Conservation (phyloP, 2,113 vertebrate genomes). For the Phyllostomus discolor region DNA sequence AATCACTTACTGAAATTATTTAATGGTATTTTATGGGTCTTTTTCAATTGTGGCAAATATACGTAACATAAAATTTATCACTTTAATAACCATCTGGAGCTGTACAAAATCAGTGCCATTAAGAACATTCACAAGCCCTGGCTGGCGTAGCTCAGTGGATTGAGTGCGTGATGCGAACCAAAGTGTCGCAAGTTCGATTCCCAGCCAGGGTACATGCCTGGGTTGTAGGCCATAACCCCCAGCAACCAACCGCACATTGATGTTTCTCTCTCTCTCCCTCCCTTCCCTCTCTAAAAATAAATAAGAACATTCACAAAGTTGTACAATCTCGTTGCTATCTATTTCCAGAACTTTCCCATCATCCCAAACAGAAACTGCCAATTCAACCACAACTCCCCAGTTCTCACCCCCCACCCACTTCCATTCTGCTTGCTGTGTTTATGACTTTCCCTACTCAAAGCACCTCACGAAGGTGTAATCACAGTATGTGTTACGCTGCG, state of each 20-base stretch:
- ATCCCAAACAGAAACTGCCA: neutral
- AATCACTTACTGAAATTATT: neutral
- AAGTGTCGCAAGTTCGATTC: no score
- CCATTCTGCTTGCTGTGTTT: neutral
- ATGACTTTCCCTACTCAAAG: neutral
- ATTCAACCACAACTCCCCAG: neutral
- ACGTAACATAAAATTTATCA: neutral
- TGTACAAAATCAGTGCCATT: neutral
- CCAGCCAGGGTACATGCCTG: no score
- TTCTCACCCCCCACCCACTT: neutral
- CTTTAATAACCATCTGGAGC: neutral
- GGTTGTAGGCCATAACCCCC: no score
- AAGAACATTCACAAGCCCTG: neutral
- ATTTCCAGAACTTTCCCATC: neutral
- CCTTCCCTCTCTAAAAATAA: no score
- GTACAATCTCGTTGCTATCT: neutral
- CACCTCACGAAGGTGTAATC: neutral
- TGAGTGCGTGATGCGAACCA: no score
- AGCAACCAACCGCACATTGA: no score
- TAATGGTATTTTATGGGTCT: neutral
- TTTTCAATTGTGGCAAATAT: neutral
- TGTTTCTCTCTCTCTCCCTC: no score
- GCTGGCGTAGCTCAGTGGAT: no score
- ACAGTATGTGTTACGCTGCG: neutral
- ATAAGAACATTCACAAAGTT: neutral